Base-by-base conservation (phyloP, 1,140 invertebrate species). In the Atopsyche davidsoni region DNA sequence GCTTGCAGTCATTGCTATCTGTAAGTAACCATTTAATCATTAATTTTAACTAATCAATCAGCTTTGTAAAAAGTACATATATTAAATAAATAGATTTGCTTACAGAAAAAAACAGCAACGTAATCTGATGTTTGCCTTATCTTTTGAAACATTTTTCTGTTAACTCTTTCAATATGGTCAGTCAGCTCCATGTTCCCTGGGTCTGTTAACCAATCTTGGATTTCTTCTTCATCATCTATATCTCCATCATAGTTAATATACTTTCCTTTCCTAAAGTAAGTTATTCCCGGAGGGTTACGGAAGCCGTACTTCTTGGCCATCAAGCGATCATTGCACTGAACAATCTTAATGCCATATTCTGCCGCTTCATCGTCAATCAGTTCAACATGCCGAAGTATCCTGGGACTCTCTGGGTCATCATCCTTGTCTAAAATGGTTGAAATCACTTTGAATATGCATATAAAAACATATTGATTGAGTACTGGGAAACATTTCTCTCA, bases 301-400 rank as follows among this genome's bases (percentile, higher is more conserved):
- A 82, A 91, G 1, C 92, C 91, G 67, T 92, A 93, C 64, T 95
- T 96, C 67, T 96, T 96, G 2, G 92, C 91, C 87, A 96, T 94
- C 13, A 95, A 63, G 16, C 83, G 77, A 70, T 96, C 91, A 60
- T 80, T 82, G 73, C 89, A 89, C 74, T 94, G 90, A 0, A 92
- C 89, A 46, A 96, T 84, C 72, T 90, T 88, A 55, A 95, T 92
- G 44, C 90, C 91, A 70, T 92, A 96, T 66, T 94, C 88, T 1
- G 82, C 72, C 11, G 89, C 91, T 72, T 95, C 91, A 60, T 93
- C 89, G 59, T 94, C 91, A 56, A 95, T 94, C 35, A 93, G 69
- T 69, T 94, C 91, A 25, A 95, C 79, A 62, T 92, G 87, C 46
- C 89, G 72, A 16, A 92, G 69, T 21, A 92, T 79, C 68, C 81